Percentiles rank a stretch among this genome's conserved stretches.
Conservation (phyloP, 2,888 invertebrate genomes). For the Hydropsyche betteni region DNA sequence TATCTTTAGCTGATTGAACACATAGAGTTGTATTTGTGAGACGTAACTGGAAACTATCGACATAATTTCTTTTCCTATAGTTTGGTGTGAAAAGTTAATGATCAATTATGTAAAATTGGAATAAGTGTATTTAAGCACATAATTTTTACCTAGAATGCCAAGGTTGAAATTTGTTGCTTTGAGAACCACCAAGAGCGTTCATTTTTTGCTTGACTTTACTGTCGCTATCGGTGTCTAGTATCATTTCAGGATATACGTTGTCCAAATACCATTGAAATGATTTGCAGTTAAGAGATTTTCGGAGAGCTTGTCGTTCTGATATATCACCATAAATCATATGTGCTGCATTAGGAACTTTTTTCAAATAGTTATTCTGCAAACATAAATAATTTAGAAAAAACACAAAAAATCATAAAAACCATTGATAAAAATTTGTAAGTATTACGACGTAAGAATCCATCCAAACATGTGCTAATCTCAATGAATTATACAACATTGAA, state of each 20-base stretch:
- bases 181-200: conserved; percentile 67
- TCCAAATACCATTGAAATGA: conserved; percentile 89
- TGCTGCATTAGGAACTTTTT: conserved; percentile 70
- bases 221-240: conserved; percentile 69
- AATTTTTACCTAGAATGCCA: conserved; percentile 76
- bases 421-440: not conserved
- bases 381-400: not conserved
- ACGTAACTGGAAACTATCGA: conserved; percentile 77
- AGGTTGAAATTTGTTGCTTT: conserved; percentile 76
- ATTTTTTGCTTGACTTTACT: conserved; percentile 68
- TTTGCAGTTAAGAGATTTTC: conserved; percentile 79
- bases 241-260: conserved; percentile 83
- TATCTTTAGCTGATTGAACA: conserved; percentile 78
- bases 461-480: conserved; percentile 95
- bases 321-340: conserved; percentile 81
- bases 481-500: conserved; percentile 89
- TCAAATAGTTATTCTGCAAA: conserved; percentile 77
- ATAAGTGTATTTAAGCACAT: conserved; percentile 49
- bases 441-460: conserved; percentile 90
- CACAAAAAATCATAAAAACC: conserved; percentile 10
- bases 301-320: conserved; percentile 74
- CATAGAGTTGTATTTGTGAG: conserved; percentile 79
- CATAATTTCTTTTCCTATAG: conserved; percentile 75
- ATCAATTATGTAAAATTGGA: not conserved
- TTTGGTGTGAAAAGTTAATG: conserved; percentile 32